Evolutionary conservation across 2,797 vertebrate genomes (phyloP), one percentile per base, ranked within the genome.

Genomic region (Rhinoraja longicauda): DNA sequence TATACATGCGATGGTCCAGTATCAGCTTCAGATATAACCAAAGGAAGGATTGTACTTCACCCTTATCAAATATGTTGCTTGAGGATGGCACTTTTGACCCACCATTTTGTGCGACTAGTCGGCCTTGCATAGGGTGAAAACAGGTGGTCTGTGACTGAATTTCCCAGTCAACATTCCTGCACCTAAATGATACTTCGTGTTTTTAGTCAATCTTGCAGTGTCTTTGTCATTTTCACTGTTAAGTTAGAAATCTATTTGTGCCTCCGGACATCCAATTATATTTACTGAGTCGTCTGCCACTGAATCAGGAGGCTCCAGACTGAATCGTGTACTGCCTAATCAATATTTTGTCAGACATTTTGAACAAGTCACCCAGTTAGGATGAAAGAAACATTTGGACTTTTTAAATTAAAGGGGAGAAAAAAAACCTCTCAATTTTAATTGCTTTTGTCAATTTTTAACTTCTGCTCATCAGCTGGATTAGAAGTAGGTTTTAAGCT

Each of bases 361-460:
- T 90, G 67, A 90, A 90, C 36, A 39, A 3, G 19, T 19, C 26
- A 72, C 12, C 64, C 90, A 39, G 64, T 67, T 90, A 70, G 2
- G 21, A 32, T 67, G 86, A 36, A 32, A 53, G 21, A 67, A 32
- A 62, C 62, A 90, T 67, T 67, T 90, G 62, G 32, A 62, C 13
- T 19, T 90, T 90, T 59, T 21, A 88, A 88, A 64, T 62, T 64
- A 64, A 70, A 67, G 17, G 26, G 21, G 5, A 3, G 45, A 45
- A 84, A n/a, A 90, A 90, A 36, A 62, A 13, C n/a, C n/a, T 10
- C 15, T 90, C 62, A n/a, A 67, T 6, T n/a, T 45, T 67, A 21
- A 90, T 90, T 64, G 62, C 86, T 90, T 70, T 21, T 67, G n/a
- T 36, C n/a, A 67, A 90, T 36, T 62, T 90, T 82, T 90, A 90